phyloP scores from a whole-genome alignment of 2,113 vertebrate species.

The Scolopax mira region DNA sequence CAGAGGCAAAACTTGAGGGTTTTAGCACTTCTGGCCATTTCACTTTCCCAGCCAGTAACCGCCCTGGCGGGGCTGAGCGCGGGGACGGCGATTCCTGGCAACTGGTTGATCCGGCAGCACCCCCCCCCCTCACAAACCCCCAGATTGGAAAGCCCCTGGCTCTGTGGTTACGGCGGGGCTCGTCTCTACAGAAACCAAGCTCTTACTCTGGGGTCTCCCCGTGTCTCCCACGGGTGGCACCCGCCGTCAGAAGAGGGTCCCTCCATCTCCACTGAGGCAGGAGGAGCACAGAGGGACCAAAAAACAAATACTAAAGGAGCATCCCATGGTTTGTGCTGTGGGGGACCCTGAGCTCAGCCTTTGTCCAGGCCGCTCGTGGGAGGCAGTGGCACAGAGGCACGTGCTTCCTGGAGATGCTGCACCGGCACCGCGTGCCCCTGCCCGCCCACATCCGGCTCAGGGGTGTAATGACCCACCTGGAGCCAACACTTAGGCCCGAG shows the following conservation, averaged over 20 bases:
- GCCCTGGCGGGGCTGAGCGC: accelerated
- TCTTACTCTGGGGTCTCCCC: background rate
- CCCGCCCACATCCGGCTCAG: background rate
- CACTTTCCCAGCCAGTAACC: background rate
- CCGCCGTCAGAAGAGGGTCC: background rate
- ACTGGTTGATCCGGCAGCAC: background rate
- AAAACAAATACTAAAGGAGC: background rate
- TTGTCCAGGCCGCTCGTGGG: accelerated
- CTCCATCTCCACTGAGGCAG: background rate
- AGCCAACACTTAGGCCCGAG: background rate
- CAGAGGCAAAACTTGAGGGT: background rate
- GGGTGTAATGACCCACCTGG: accelerated
- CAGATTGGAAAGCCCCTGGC: background rate
- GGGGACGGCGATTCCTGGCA: background rate
- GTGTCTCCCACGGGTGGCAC: accelerated
- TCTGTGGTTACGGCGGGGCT: background rate
- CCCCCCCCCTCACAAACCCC: background rate
- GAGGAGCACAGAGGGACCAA: too few species aligned
- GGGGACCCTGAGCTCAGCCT: accelerated
- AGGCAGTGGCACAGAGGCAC: background rate
- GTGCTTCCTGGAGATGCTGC: accelerated
- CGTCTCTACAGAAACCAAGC: background rate
- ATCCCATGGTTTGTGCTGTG: background rate
- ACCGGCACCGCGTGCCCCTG: accelerated
- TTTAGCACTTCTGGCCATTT: background rate